Evolutionary conservation across 2,113 vertebrate species (phyloP).

Genomic region (Lepus timidus): DNA sequence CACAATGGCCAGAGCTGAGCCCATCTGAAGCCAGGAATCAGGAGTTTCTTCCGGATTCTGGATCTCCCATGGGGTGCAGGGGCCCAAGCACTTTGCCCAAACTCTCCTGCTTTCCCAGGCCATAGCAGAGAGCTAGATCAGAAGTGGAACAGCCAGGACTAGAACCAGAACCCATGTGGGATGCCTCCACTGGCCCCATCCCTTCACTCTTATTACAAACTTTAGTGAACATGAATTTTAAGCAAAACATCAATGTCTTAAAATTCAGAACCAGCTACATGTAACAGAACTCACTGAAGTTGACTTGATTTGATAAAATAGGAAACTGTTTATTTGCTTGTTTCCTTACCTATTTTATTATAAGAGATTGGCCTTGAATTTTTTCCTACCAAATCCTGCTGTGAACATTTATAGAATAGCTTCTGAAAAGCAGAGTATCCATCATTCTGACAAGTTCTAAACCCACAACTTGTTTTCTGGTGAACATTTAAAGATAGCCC

Average conservation of each 20-base stretch:
- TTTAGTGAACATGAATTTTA: neutral
- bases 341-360: constrained; percentile 50
- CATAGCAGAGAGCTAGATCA: no score
- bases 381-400: neutral
- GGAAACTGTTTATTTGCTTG: constrained; percentile 53
- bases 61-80: no score
- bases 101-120: no score
- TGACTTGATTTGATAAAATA: constrained; percentile 12
- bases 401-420: constrained; percentile 46
- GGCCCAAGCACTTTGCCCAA: no score
- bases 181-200: no score
- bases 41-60: no score
- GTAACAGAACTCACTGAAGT: neutral
- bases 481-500: constrained; percentile 15
- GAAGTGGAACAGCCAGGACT: no score
- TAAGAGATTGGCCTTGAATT: neutral
- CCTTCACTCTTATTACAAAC: neutral
- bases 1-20: no score
- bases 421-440: constrained; percentile 44
- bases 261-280: neutral
- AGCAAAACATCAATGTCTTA: neutral
- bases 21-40: no score
- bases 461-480: neutral
- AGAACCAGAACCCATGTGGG: no score
- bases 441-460: constrained; percentile 63